Evolutionary conservation across 2,797 vertebrate genomes (phyloP).

Genomic region (Coendou prehensilis): DNA sequence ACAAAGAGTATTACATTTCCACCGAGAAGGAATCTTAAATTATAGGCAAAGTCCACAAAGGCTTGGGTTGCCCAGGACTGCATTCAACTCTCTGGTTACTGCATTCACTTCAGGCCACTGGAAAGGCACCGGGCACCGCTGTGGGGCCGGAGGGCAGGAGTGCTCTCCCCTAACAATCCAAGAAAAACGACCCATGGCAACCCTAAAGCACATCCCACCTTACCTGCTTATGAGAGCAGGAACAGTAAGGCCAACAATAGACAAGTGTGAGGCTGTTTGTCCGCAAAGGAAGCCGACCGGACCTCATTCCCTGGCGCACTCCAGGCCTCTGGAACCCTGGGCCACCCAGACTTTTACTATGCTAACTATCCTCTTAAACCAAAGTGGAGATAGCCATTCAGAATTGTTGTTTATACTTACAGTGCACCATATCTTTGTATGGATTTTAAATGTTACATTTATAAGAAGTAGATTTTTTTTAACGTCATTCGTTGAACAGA

Average conservation of each 20-base stretch:
- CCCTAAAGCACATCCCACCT: constrained; percentile 7
- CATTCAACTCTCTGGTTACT: constrained; percentile 66
- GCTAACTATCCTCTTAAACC: constrained; percentile 56
- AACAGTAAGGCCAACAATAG: background rate
- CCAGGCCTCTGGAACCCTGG: constrained; percentile 7
- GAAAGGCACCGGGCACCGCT: background rate
- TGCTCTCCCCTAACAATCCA: background rate
- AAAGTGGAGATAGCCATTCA: constrained; percentile 65
- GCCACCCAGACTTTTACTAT: constrained; percentile 73
- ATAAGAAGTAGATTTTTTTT: background rate
- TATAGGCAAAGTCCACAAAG: constrained; percentile 27
- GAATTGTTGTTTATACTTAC: constrained; percentile 70
- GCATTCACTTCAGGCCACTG: constrained; percentile 19
- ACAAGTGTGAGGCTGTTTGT: constrained; percentile 15
- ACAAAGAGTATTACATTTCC: constrained; percentile 79
- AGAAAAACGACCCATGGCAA: background rate
- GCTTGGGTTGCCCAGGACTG: constrained; percentile 42
- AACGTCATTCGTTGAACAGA: constrained; percentile 49
- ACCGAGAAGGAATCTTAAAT: constrained; percentile 75
- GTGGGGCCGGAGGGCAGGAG: background rate
- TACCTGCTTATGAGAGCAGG: background rate
- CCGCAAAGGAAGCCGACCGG: background rate
- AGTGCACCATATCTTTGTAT: constrained; percentile 12
- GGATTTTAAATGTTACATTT: constrained; percentile 73
- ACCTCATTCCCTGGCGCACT: background rate